Conservation (phyloP, 2,113 vertebrate species). For the Arizona elegans region DNA sequence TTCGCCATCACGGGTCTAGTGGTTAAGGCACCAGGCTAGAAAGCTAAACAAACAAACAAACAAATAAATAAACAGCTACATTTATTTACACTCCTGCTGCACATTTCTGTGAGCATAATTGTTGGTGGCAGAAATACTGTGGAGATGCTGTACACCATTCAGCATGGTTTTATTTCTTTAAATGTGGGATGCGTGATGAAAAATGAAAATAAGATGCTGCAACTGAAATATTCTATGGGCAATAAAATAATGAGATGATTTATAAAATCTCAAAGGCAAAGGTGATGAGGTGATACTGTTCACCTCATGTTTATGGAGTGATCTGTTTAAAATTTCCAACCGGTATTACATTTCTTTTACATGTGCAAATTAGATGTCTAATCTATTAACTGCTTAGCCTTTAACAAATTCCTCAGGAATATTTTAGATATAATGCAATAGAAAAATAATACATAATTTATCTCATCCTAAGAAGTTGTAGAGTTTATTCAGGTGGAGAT, state of each 20-base stretch:
- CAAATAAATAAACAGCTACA: too few relatives aligned
- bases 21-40: background rate
- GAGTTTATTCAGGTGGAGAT: background rate
- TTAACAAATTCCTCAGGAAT: background rate
- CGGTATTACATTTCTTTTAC: background rate
- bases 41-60: background rate
- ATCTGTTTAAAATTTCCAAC: background rate
- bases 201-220: background rate
- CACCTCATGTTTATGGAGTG: background rate
- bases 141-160: background rate
- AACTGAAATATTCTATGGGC: background rate
- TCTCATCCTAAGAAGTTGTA: background rate
- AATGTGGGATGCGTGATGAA: background rate
- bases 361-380: background rate
- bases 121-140: background rate
- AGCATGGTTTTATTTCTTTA: background rate
- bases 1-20: too few relatives aligned
- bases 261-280: background rate
- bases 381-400: background rate
- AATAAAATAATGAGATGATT: background rate
- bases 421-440: background rate
- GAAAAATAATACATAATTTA: background rate
- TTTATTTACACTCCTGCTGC: background rate
- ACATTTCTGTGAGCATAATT: background rate
- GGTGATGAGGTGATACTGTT: background rate